phyloP scores from a whole-genome alignment of 1,140 invertebrate genomes.

The Diorhabda sublineata region DNA sequence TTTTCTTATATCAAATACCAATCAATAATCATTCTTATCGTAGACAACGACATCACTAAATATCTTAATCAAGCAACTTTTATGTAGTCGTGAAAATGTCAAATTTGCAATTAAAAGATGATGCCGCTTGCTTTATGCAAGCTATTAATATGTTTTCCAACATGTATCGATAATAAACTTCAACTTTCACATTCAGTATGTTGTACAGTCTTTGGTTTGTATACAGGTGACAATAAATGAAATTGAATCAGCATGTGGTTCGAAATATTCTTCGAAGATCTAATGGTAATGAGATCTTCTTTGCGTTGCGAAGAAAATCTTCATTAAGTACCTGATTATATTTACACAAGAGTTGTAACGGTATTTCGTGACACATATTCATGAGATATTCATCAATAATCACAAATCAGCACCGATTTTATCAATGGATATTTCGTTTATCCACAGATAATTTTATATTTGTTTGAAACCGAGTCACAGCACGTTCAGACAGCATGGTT shows the following conservation, averaged over 20 bases:
- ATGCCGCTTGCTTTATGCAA: conserved; percentile 13
- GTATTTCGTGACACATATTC: too few species aligned
- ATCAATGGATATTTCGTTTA: too few species aligned
- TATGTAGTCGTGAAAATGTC: conserved; percentile 17
- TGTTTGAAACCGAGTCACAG: too few species aligned
- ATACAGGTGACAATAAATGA: neutral
- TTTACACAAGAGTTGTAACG: too few species aligned
- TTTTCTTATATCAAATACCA: neutral
- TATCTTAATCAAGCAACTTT: conserved; percentile 17
- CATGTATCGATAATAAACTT: conserved; percentile 13
- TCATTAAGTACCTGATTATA: too few species aligned
- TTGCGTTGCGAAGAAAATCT: too few species aligned
- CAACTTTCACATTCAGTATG: conserved; percentile 9
- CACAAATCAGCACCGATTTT: too few species aligned
- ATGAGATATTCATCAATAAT: too few species aligned
- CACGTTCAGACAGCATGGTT: too few species aligned
- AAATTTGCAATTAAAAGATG: conserved; percentile 16
- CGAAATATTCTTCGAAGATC: neutral
- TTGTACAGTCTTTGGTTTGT: neutral
- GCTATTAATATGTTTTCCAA: conserved; percentile 14
- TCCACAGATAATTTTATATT: too few species aligned
- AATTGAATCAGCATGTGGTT: neutral
- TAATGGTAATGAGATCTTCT: neutral
- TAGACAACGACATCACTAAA: conserved; percentile 5
- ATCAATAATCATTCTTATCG: conserved; percentile 11